phyloP scores from a whole-genome alignment of 2,113 vertebrate species.

The Steatornis caripensis region DNA sequence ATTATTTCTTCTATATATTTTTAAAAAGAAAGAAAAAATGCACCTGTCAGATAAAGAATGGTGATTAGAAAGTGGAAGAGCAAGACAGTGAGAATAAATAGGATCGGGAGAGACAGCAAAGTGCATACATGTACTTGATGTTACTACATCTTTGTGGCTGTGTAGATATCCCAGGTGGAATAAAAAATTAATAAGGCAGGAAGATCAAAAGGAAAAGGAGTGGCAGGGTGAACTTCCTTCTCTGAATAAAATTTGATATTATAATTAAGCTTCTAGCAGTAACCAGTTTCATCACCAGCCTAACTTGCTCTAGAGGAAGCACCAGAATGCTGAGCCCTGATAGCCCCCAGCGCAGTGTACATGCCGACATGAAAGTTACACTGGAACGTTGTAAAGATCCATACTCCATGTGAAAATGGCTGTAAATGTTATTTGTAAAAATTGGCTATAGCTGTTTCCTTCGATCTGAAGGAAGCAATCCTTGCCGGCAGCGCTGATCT shows the following conservation, averaged over 20 bases:
- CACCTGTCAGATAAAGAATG: not conserved
- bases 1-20: too few relatives aligned
- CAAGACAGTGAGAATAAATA: not conserved
- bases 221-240: not conserved
- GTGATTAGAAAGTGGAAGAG: not conserved
- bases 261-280: not conserved
- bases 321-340: not conserved
- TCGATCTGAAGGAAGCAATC: not conserved
- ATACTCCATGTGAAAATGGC: not conserved
- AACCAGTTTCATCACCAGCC: not conserved
- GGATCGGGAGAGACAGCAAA: not conserved
- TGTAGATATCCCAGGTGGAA: not conserved
- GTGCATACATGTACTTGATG: not conserved
- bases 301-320: not conserved
- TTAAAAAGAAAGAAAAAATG: not conserved
- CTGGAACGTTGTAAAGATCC: not conserved
- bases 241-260: not conserved
- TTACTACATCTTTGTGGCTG: not conserved
- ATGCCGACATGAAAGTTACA: not conserved
- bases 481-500: rapidly evolving
- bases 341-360: not conserved
- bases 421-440: not conserved
- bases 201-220: conserved; percentile 13
- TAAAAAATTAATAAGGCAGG: not conserved
- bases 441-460: not conserved